Percentiles rank a stretch among this genome's conserved stretches.
These are phyloP conservation scores for Melopsittacus undulatus DNA, from an alignment of 2,797 vertebrate species.

Conservation along the genomic window DNA sequence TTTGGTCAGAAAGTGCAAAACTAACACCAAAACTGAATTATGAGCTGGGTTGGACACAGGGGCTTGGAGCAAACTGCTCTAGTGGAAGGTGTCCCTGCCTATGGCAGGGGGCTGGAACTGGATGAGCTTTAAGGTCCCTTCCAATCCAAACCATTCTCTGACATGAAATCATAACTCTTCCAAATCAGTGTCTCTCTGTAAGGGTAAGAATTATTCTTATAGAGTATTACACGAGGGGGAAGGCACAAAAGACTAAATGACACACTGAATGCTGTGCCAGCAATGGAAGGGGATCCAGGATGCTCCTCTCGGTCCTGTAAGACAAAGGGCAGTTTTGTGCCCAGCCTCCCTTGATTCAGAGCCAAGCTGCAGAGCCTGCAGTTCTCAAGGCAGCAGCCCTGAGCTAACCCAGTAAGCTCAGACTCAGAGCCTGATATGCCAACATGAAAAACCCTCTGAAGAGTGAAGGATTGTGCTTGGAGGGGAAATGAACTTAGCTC, in stretches of 20 bases:
- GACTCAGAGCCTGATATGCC: not conserved
- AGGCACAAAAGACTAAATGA: too few species aligned
- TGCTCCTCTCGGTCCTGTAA: too few species aligned
- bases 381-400: not conserved
- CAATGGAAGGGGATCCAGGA: not conserved
- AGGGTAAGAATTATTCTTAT: not conserved
- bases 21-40: not conserved
- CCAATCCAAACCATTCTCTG: not conserved
- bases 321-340: not conserved
- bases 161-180: not conserved
- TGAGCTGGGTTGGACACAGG: not conserved
- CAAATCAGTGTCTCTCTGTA: not conserved
- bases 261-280: fast-evolving
- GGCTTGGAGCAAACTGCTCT: not conserved
- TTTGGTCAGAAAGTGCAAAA: not conserved
- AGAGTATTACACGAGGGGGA: fast-evolving
- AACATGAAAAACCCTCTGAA: not conserved
- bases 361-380: not conserved
- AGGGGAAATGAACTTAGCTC: not conserved
- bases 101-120: not conserved
- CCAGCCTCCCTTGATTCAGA: fast-evolving
- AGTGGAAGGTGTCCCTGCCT: not conserved
- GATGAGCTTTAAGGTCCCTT: not conserved
- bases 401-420: not conserved
- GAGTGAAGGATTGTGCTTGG: too few species aligned